Evolutionary conservation across 2,888 invertebrate genomes (phyloP), one percentile per base, ranked within the genome.

Genomic region (Eupithecia exiguata): DNA sequence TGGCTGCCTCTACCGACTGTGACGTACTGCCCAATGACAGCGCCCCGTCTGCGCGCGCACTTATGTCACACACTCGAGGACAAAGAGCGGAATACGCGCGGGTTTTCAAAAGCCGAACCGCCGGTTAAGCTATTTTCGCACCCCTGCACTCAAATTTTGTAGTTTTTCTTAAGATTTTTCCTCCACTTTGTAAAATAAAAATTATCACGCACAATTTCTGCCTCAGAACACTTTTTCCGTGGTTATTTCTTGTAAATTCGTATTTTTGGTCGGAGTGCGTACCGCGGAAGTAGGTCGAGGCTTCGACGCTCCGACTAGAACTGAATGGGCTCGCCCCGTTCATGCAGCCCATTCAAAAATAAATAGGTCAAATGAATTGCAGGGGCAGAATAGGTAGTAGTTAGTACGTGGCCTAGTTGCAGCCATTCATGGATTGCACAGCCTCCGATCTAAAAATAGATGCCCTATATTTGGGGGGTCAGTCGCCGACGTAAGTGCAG

Each of bases 361-460:
- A 94, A 89, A 91, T 94, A 92, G 94, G 94, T 94, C 94, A 93
- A 88, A 92, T 92, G 89, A 76, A 92, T 91, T 93, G 93, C 94
- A 93, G 86, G 73, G 63, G 7, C 73, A 74, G 76, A 71, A 69
- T 76, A 76, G 3, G 30, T n/a, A 1, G 58, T 49, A 76, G 76
- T 76, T 73, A 71, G 71, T 76, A 76, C 86, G 92, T 92, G 92
- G 82, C 90, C 93, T 86, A 91, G 85, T 88, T 94, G 90, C 85
- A 90, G 89, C 92, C 92, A 93, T 92, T 92, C 92, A 92, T 86
- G 86, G 84, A 18, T 83, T 87, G 87, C 87, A 89, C 85, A 84
- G 88, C 88, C 90, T 88, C 88, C 84, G 77, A 79, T 81, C 93
- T 93, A 94, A 92, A 89, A 89, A 90, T 94, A 94, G 91, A 84